Conservation (phyloP, 2,113 vertebrate genomes). For the Pagrus major region DNA sequence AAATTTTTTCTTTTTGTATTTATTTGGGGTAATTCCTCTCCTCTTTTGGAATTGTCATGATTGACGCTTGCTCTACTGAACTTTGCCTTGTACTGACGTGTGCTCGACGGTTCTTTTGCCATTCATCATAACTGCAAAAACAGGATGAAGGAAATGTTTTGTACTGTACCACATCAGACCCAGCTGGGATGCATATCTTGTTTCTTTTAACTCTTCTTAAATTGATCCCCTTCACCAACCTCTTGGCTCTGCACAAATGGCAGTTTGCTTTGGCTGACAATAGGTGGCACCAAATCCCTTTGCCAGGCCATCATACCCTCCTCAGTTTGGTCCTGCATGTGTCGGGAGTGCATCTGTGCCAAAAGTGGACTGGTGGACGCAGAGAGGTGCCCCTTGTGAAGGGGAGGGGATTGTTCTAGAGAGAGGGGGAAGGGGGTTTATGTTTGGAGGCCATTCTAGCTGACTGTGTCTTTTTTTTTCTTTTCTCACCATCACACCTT, state of each 20-base stretch:
- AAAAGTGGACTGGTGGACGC: slow-evolving; percentile 50
- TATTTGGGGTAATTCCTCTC: slow-evolving; percentile 22
- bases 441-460: slow-evolving; percentile 69
- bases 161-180: not conserved
- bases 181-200: not conserved
- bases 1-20: slow-evolving; percentile 43
- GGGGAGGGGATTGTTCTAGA: slow-evolving; percentile 69
- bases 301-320: not conserved
- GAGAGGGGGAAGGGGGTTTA: slow-evolving; percentile 30
- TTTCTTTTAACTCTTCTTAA: slow-evolving; percentile 1
- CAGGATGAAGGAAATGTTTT: slow-evolving; percentile 1
- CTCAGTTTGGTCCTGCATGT: not conserved
- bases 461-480: slow-evolving; percentile 55
- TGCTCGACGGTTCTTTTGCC: slow-evolving; percentile 9
- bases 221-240: not conserved
- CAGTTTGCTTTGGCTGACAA: slow-evolving; percentile 46
- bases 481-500: slow-evolving; percentile 63
- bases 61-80: slow-evolving; percentile 61
- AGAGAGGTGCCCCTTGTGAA: slow-evolving; percentile 56
- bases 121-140: not conserved
- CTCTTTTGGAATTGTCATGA: slow-evolving; percentile 14
- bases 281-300: slow-evolving; percentile 72
- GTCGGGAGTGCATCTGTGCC: slow-evolving; percentile 41
- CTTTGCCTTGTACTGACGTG: slow-evolving; percentile 69
- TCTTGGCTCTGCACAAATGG: not conserved